Evolutionary conservation across 1,140 invertebrate species (phyloP), one percentile per base, ranked within the genome.

Genomic region (Neodiprion pinetum): DNA sequence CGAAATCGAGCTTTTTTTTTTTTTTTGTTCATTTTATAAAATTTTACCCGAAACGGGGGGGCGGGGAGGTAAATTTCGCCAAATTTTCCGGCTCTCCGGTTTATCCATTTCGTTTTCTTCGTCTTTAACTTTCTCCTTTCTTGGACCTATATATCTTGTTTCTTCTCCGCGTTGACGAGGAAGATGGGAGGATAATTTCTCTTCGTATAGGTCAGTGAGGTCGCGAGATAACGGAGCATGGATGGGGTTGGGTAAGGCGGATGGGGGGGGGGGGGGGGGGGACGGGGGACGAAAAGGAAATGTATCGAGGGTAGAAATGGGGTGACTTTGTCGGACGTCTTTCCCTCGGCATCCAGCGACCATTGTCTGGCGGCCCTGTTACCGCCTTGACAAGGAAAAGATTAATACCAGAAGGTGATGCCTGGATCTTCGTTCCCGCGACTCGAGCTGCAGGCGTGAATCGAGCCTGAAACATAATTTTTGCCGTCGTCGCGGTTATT

Each of bases 261-360:
- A 0, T 14, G 53, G 53, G 53, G 53, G 2, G 53, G 53, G 9
- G 11, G 53, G 3, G 53, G 53, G 9, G 11, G n/a, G 3, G 53
- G 53, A 61, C 50, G 53, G 53, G 4, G 53, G 9, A 61, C 3
- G n/a, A 61, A 61, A 17, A 61, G 53, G 53, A 61, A 61, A 61
- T 61, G n/a, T 17, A 61, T 61, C 53, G 53, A 61, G 53, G 53
- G 53, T 12, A 11, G 53, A 61, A 61, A 61, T 61, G 53, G 53
- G 53, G 53, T 61, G 53, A 61, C 53, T 61, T 61, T 61, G 53
- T 61, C 53, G 11, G n/a, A 61, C 53, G 53, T 9, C 53, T 61
- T 61, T 40, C 28, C 17, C 28, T 40, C 28, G 28, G 5, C 28
- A 40, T 40, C 28, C 28, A 40, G 28, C 2, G 28, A 40, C 28